Base-by-base conservation (phyloP, 1,140 invertebrate genomes). In the Apocrypta bakeri region DNA sequence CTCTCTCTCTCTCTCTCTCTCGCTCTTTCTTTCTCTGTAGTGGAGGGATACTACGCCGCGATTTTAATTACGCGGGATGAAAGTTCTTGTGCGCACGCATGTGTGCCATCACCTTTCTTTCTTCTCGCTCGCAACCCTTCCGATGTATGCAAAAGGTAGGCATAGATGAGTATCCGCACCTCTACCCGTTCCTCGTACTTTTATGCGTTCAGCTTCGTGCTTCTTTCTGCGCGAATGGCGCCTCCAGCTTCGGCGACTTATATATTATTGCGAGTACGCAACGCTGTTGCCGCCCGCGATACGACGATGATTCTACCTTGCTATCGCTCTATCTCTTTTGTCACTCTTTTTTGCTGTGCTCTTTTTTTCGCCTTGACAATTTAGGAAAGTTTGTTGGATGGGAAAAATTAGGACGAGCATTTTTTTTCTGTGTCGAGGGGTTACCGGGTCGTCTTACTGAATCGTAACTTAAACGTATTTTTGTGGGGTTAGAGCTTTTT, bases 51-150 rank as follows among this genome's bases (percentile, higher is more conserved):
- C 14, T 86, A 85, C 84, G 84, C 87, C 87, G 88, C 88, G 86
- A 85, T 90, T 90, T 90, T 91, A 91, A 91, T 91, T 91, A 91
- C 89, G 83, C 85, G 75, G 89, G 87, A 89, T 90, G 88, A 90
- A 90, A 91, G 88, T 90, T 87, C 88, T 64, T 71, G 61, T 27
- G 73, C 72, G 81, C 81, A 64, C 56, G 27, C 42, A 48, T 77
- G 61, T 24, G 9, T 56, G 61, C 72, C 4, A 24, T 63, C 72
- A 17, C 63, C 37, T 63, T 75, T 72, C 69, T 81, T 81, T 82
- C 73, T 72, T 81, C 56, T 12, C n/a, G 27, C 73, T 82, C 79
- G 33, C 48, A n/a, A 6, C 48, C 48, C 48, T n/a, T 56, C 48
- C 17, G 48, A 14, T 21, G 48, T 56, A 17, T 17, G 42, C 42